phyloP scores from a whole-genome alignment of 2,113 vertebrate species.

The Ivindomyrus marchei region DNA sequence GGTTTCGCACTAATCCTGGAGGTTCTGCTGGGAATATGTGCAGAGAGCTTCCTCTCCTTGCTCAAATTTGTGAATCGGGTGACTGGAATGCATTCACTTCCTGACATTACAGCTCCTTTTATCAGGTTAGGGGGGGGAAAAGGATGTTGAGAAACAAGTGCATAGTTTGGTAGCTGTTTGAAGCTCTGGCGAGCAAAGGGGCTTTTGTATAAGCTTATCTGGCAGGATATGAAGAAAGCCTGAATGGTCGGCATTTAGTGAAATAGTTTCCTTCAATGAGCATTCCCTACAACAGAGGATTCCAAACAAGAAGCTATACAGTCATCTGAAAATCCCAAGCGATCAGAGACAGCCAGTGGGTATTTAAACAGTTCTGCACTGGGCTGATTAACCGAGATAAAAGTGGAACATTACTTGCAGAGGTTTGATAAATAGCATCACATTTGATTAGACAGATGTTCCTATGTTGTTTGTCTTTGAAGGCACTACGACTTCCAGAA shows the following conservation, averaged over 20 bases:
- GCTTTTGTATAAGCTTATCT: slow-evolving; percentile 67
- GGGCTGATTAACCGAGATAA: slow-evolving; percentile 60
- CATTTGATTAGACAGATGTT: slow-evolving; percentile 58
- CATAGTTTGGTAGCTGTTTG: slow-evolving; percentile 48
- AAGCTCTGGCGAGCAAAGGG: slow-evolving; percentile 43
- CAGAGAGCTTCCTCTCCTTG: slow-evolving; percentile 29
- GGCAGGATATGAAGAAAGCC: slow-evolving; percentile 65
- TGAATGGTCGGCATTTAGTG: slow-evolving; percentile 61
- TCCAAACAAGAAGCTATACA: slow-evolving; percentile 47
- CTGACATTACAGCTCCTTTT: slow-evolving; percentile 63
- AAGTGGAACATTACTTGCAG: slow-evolving; percentile 52
- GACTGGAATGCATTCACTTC: slow-evolving; percentile 61
- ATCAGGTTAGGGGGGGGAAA: slow-evolving; percentile 53
- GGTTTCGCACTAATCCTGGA: slow-evolving; percentile 9
- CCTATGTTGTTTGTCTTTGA: slow-evolving; percentile 38
- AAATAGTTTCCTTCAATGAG: slow-evolving; percentile 67
- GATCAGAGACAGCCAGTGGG: slow-evolving; percentile 45
- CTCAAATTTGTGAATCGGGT: slow-evolving; percentile 53
- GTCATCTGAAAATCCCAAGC: slow-evolving; percentile 33
- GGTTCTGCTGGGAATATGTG: slow-evolving; percentile 8
- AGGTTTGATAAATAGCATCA: slow-evolving; percentile 61
- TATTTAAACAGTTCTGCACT: slow-evolving; percentile 59
- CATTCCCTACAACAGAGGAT: slow-evolving; percentile 51
- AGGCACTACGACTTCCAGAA: slow-evolving; percentile 34
- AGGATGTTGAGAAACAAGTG: slow-evolving; percentile 48